Percentiles rank a stretch among this genome's conserved stretches.
Evolutionary conservation across 2,888 invertebrate species (phyloP).

Genomic region (Mongoloraphidia duomilia): DNA sequence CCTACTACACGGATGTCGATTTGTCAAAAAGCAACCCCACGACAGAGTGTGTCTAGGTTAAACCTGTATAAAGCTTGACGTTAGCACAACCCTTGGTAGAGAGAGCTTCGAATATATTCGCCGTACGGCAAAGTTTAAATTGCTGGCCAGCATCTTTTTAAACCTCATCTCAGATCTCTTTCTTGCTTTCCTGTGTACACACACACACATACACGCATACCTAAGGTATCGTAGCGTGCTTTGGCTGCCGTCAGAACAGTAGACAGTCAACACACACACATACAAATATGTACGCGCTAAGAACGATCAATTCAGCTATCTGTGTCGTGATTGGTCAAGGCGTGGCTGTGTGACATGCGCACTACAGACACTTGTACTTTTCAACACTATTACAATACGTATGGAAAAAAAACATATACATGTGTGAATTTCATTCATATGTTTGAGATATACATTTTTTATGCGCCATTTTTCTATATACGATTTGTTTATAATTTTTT

Average conservation of each 20-base stretch:
- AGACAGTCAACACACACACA: neutral
- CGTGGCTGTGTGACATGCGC: conserved; percentile 5
- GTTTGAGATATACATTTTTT: neutral
- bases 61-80: no score
- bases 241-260: no score
- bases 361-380: neutral
- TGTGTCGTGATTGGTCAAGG: conserved; percentile 5
- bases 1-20: no score
- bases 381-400: neutral
- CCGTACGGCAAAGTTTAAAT: neutral
- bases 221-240: neutral
- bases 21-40: no score
- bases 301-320: conserved; percentile 6
- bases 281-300: neutral
- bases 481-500: neutral
- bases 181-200: neutral
- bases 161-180: conserved; percentile 1
- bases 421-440: neutral
- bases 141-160: conserved; percentile 5
- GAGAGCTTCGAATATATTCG: neutral
- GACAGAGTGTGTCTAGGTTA: no score
- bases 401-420: no score
- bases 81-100: no score
- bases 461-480: neutral
- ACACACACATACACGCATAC: neutral